Evolutionary conservation across 2,113 vertebrate genomes (phyloP).

Genomic region (Lepus timidus): DNA sequence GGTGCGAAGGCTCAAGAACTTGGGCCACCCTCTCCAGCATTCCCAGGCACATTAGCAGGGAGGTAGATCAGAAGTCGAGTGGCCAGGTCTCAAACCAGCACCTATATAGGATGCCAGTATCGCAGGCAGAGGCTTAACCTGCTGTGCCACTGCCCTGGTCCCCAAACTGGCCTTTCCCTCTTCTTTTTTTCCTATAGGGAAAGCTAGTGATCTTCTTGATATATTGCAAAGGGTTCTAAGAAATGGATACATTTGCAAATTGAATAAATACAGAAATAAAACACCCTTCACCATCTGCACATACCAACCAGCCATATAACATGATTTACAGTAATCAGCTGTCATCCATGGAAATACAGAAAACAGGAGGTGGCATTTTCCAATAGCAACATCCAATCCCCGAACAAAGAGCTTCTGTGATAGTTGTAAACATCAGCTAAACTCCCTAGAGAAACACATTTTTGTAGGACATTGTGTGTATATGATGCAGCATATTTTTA

Average conservation of each 20-base stretch:
- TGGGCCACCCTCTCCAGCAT: too few relatives aligned
- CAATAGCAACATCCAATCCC: background rate
- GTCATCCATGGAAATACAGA: conserved; percentile 57
- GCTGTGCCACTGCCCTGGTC: too few relatives aligned
- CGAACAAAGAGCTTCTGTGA: conserved; percentile 19
- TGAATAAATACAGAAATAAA: conserved; percentile 60
- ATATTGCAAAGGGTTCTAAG: conserved; percentile 6
- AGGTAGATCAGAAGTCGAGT: too few relatives aligned
- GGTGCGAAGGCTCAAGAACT: too few relatives aligned
- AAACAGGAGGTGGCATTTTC: conserved; percentile 24
- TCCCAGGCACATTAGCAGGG: too few relatives aligned
- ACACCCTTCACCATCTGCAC: background rate
- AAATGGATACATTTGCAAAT: conserved; percentile 32
- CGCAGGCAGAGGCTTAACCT: too few relatives aligned
- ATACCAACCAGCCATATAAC: background rate
- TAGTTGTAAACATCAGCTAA: conserved; percentile 50
- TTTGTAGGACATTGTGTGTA: background rate
- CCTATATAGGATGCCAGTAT: too few relatives aligned
- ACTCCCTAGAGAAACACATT: conserved; percentile 56
- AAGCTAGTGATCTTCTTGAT: background rate
- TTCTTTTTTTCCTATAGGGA: background rate
- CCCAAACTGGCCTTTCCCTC: too few relatives aligned
- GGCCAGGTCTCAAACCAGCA: too few relatives aligned
- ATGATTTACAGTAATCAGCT: conserved; percentile 54
- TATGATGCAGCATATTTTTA: background rate